Evolutionary conservation across 2,113 vertebrate species (phyloP).

Genomic region (Parus major): DNA sequence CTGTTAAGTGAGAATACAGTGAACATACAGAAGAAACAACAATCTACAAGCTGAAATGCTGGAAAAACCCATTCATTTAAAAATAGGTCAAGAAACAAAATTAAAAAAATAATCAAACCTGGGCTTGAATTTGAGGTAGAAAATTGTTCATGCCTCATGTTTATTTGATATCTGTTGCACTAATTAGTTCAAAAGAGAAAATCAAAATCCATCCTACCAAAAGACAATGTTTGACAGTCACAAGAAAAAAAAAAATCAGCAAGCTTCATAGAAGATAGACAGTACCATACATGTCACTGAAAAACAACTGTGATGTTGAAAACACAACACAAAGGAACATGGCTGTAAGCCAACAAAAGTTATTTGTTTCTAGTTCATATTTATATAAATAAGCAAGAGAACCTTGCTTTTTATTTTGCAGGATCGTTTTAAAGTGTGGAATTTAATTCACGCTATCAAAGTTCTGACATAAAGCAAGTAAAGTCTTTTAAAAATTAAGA

Average conservation of each 20-base stretch:
- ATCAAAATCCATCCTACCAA: not conserved
- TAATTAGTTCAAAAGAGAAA: not conserved
- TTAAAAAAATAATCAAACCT: not conserved
- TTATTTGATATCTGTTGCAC: not conserved
- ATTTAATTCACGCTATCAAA: not conserved
- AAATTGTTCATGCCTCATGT: not conserved
- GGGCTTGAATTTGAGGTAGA: not conserved
- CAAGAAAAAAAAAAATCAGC: not conserved
- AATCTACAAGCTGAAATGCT: not conserved
- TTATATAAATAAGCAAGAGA: not conserved
- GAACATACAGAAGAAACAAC: not conserved
- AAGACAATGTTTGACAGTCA: not conserved
- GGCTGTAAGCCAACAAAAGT: not conserved
- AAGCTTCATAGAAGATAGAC: not conserved
- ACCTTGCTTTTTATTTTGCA: not conserved
- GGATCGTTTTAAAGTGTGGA: not conserved
- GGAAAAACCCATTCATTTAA: not conserved
- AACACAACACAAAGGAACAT: not conserved
- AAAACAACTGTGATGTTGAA: not conserved
- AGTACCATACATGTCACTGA: not conserved
- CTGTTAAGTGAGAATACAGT: not conserved
- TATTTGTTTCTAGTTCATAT: not conserved
- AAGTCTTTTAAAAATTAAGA: not conserved
- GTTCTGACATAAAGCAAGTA: not conserved
- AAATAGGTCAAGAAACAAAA: not conserved